phyloP scores from a whole-genome alignment of 2,113 vertebrate genomes.

The Muntiacus muntjak region DNA sequence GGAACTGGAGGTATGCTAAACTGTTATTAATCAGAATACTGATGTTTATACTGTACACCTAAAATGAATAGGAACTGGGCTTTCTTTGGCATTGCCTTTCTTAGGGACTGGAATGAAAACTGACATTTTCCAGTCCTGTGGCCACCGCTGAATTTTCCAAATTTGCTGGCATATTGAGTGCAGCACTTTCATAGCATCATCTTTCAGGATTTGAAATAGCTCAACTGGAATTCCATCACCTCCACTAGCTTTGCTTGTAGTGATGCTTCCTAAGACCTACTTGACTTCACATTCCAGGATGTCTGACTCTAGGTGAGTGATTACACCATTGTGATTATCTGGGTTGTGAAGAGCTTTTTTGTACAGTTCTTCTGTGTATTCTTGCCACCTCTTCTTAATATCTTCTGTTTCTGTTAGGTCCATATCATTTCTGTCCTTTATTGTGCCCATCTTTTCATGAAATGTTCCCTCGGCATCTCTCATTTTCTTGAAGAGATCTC shows the following conservation, averaged over 20 bases:
- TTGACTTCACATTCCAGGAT: background rate
- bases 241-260: background rate
- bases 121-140: background rate
- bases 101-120: background rate
- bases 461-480: background rate
- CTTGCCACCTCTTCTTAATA: background rate
- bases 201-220: background rate
- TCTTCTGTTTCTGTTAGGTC: background rate
- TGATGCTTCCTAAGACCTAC: background rate
- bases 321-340: background rate
- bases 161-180: background rate
- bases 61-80: background rate
- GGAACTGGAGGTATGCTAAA: background rate
- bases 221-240: background rate
- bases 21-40: background rate
- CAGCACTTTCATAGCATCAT: background rate
- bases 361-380: background rate
- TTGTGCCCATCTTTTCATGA: background rate
- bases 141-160: background rate
- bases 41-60: background rate
- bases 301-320: background rate
- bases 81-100: background rate
- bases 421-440: background rate
- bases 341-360: background rate
- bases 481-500: background rate